These are phyloP conservation scores for Chrysogorgia sp. DNA, from an alignment of 92 coral and sea anemone genomes.

Conservation along the genomic window DNA sequence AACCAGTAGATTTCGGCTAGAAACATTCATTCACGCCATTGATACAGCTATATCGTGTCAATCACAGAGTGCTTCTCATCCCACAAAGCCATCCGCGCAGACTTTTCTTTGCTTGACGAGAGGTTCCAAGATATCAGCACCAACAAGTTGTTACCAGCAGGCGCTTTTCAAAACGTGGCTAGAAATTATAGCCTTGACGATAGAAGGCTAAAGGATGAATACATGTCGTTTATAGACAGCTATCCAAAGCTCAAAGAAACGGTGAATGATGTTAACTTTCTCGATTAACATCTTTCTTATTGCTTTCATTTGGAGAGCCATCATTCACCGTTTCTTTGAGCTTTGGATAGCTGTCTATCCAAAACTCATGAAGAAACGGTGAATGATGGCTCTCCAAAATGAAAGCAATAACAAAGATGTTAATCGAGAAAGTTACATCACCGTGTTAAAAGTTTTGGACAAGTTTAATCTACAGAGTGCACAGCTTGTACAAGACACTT, in stretches of 20 bases:
- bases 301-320: too few species aligned
- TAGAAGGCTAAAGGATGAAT: neutral
- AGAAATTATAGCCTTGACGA: constrained; percentile 11
- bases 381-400: too few species aligned
- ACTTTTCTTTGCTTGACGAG: constrained; percentile 25
- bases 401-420: constrained; percentile 1
- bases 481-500: constrained; percentile 8
- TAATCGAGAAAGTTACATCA: constrained; percentile 13
- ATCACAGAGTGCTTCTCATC: constrained; percentile 5
- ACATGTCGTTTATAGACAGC: neutral
- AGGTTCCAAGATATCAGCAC: constrained; percentile 6
- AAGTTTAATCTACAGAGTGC: constrained; percentile 2
- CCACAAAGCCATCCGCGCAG: constrained; percentile 18
- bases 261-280: neutral
- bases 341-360: constrained; percentile 8
- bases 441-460: neutral
- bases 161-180: constrained; percentile 23
- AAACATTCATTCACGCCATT: constrained; percentile 9
- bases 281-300: too few species aligned
- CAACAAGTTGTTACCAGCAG: neutral
- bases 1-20: neutral
- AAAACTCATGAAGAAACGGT: constrained; percentile 12
- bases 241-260: constrained; percentile 23
- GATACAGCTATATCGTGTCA: constrained; percentile 29
- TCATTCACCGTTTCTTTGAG: constrained; percentile 1